A percentile compares a stretch with the other conserved stretches of the same genome.
phyloP scores from a whole-genome alignment of 2,113 vertebrate genomes.

The Sinocyclocheilus grahami region DNA sequence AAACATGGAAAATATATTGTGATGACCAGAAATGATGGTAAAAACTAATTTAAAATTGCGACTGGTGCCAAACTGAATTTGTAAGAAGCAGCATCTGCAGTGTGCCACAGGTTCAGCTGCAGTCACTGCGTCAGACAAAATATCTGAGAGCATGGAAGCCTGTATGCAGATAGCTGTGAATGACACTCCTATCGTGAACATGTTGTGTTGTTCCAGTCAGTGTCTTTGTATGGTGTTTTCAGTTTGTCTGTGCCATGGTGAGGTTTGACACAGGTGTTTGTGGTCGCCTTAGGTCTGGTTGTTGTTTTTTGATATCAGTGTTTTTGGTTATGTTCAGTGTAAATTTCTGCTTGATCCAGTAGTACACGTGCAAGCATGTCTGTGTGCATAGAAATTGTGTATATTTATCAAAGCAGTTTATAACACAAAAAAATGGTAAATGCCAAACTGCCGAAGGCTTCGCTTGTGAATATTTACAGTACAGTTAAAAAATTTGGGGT shows the following conservation, averaged over 20 bases:
- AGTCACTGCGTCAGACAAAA: conserved; percentile 52
- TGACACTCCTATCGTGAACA: conserved; percentile 33
- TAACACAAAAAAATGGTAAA: too few species aligned
- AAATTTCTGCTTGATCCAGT: conserved; percentile 7
- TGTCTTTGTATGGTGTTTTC: background rate
- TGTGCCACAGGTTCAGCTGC: conserved; percentile 47
- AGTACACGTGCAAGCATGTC: conserved; percentile 39
- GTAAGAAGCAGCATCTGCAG: conserved; percentile 3
- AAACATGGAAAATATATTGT: background rate
- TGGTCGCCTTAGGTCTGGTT: conserved; percentile 30
- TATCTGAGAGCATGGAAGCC: background rate
- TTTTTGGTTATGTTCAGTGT: background rate
- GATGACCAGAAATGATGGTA: background rate
- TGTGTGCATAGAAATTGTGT: background rate
- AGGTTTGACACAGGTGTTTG: conserved; percentile 31
- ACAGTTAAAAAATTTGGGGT: background rate
- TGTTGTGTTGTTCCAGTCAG: background rate
- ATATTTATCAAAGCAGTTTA: background rate
- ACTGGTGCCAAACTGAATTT: background rate
- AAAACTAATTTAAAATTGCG: background rate
- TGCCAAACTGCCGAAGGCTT: background rate
- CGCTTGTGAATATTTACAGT: background rate
- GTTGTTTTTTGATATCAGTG: conserved; percentile 18
- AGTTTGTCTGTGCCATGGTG: conserved; percentile 6
- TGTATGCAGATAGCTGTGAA: conserved; percentile 9